Evolutionary conservation across 2,797 vertebrate genomes (phyloP).

Genomic region (Saxicola maurus): DNA sequence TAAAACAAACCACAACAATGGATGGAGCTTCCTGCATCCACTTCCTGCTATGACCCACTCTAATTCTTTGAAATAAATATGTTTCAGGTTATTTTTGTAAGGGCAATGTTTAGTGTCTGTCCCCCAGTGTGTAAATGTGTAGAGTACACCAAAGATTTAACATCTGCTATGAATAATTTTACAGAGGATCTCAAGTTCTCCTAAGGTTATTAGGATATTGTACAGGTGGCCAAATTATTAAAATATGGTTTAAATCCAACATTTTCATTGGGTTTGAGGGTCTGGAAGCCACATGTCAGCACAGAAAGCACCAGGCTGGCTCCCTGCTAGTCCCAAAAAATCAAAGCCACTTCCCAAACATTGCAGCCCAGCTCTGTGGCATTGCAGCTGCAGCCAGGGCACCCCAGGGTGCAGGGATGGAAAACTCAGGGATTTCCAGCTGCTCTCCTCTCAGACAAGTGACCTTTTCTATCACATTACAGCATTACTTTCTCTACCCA

Average conservation of each 20-base stretch:
- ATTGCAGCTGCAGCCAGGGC: neutral
- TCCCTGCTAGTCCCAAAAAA: constrained; percentile 10
- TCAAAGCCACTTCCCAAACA: constrained; percentile 9
- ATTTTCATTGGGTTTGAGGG: constrained; percentile 13
- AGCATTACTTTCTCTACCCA: neutral
- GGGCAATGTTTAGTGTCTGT: constrained; percentile 11
- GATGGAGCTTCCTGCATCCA: neutral
- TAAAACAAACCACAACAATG: constrained; percentile 44
- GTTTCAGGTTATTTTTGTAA: constrained; percentile 34
- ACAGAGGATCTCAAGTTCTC: constrained; percentile 35
- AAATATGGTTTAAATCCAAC: constrained; percentile 54
- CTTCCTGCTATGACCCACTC: neutral
- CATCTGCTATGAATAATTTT: constrained; percentile 61
- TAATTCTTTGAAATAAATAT: constrained; percentile 50
- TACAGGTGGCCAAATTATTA: constrained; percentile 66
- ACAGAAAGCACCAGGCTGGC: neutral
- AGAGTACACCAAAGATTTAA: constrained; percentile 18
- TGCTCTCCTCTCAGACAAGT: neutral
- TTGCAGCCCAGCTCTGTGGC: rapidly evolving
- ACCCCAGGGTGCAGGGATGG: neutral
- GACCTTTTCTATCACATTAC: neutral
- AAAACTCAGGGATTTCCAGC: neutral
- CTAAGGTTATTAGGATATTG: constrained; percentile 47
- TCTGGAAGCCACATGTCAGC: constrained; percentile 64
- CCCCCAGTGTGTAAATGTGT: constrained; percentile 18